Evolutionary conservation across 2,888 invertebrate genomes (phyloP), one percentile per base, ranked within the genome.

Genomic region (Pyrrhosoma nymphula): DNA sequence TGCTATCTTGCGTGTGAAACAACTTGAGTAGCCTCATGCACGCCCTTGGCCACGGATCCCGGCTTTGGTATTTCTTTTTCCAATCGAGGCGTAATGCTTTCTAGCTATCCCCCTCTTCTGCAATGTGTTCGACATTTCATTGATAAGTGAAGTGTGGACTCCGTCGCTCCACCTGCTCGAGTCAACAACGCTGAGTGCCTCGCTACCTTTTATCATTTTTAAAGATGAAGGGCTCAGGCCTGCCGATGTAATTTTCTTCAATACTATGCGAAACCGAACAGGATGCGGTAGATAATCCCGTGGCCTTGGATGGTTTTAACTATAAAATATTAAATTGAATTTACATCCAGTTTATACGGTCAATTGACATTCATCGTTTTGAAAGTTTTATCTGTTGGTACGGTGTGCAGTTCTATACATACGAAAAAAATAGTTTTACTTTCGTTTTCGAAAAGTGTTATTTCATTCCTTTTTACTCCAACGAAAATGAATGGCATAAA

Each of bases 1-100:
- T 35, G 35, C 30, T 18, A 26, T 35, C 35, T 35, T 82, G 82
- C 82, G 82, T 82, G 82, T 30, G 82, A 35, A 30, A 82, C 82
- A 12, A 35, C 10, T 12, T 30, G 12, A 30, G 12, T 82, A 6
- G 60, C 20, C 60, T 60, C 20, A 60, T 20, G 60, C 1, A 4
- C 35, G 82, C 82, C 82, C 82, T 82, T 82, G 82, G 82, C 82
- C 82, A 82, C 82, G 16, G 35, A 82, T 82, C 35, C 35, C 35
- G 12, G 35, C 35, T n/a, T n/a, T 16, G 82, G 30, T 35, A 2
- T 35, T 82, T 35, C n/a, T 35, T 35, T 35, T 82, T 69, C n/a
- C 4, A n/a, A 16, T 82, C 69, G 60, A 69, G 26, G 26, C 63
- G 4, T 26, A 23, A 69, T 69, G 23, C 3, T 6, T 69, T 23